Percentiles rank a stretch among this genome's conserved stretches.
phyloP scores from a whole-genome alignment of 2,888 invertebrate genomes.

The Drosophila antonietae region DNA sequence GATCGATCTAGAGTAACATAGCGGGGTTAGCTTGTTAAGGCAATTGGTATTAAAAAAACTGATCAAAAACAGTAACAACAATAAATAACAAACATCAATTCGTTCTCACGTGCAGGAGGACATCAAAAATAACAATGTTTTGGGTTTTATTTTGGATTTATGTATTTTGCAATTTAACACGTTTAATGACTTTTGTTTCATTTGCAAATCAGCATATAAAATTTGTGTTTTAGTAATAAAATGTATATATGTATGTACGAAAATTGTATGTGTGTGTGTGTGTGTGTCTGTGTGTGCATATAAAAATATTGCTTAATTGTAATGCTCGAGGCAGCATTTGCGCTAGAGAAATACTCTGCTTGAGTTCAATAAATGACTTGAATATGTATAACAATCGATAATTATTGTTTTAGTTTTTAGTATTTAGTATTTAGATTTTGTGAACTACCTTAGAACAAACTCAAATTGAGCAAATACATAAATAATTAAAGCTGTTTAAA shows the following conservation, averaged over 20 bases:
- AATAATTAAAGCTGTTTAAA: constrained; percentile 39
- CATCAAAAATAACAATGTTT: constrained; percentile 43
- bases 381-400: constrained; percentile 10
- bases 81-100: constrained; percentile 43
- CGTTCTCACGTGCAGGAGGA: constrained; percentile 45
- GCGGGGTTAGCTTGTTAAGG: constrained; percentile 52
- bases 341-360: constrained; percentile 32
- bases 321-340: constrained; percentile 32
- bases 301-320: constrained; percentile 63
- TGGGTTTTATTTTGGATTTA: constrained; percentile 16
- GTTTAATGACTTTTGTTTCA: constrained; percentile 38
- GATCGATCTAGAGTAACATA: constrained; percentile 44
- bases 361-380: constrained; percentile 45
- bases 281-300: constrained; percentile 26
- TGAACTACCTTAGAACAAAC: constrained; percentile 27
- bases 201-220: constrained; percentile 30
- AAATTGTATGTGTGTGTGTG: constrained; percentile 1
- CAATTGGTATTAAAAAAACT: constrained; percentile 28
- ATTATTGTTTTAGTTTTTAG: neutral
- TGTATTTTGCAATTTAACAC: constrained; percentile 33
- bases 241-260: constrained; percentile 28
- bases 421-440: neutral
- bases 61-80: constrained; percentile 4
- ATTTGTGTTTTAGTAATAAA: constrained; percentile 26
- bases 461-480: constrained; percentile 48